Evolutionary conservation across 2,797 vertebrate genomes (phyloP).

Genomic region (Phataginus tetradactyla): DNA sequence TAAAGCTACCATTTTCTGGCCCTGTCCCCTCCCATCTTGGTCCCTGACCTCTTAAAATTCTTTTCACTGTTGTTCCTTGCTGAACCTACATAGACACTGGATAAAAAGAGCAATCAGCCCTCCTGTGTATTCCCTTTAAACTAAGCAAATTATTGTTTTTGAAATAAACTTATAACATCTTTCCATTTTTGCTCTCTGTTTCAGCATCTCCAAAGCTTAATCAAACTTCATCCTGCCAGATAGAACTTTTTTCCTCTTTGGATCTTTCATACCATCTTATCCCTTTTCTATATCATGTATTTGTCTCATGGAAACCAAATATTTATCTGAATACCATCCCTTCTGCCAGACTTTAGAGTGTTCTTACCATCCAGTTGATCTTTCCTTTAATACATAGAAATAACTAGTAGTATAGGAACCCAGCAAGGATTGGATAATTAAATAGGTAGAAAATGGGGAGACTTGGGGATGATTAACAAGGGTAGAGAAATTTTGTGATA

Average conservation of each 20-base stretch:
- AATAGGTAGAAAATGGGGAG: background rate
- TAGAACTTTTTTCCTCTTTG: background rate
- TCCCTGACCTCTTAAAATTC: background rate
- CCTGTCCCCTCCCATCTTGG: background rate
- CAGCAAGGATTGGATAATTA: background rate
- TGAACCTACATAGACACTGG: background rate
- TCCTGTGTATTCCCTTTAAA: background rate
- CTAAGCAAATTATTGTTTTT: background rate
- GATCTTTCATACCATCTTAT: background rate
- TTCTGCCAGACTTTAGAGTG: background rate
- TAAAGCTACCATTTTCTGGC: background rate
- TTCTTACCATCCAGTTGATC: background rate
- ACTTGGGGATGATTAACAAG: background rate
- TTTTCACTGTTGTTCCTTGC: background rate
- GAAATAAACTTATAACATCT: constrained; percentile 34
- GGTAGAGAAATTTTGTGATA: background rate
- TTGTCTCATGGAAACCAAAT: background rate
- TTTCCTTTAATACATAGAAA: background rate
- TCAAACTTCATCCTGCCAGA: background rate
- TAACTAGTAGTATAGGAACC: background rate
- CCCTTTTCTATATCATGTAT: background rate
- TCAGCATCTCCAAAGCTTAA: background rate
- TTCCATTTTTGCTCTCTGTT: background rate
- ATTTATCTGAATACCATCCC: background rate
- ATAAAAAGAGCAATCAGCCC: background rate